These are phyloP conservation scores for Lasioglossum marginatum DNA, from an alignment of 2,888 invertebrate species.

Conservation along the genomic window DNA sequence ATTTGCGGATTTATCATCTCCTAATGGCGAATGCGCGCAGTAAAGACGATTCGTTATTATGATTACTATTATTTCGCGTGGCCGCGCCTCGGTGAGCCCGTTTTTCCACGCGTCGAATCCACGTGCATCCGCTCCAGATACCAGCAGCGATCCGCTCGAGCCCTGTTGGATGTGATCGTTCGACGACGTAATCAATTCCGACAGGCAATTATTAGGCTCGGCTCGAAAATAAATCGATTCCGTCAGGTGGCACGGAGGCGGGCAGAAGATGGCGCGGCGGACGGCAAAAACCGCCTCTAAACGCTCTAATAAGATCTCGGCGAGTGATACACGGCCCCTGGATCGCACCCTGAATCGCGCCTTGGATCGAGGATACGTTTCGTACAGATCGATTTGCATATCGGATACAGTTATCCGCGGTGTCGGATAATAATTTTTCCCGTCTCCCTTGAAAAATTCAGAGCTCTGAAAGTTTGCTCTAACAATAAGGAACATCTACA, in stretches of 20 bases:
- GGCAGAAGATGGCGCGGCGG: background rate
- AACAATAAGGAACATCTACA: no score
- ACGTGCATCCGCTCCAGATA: constrained; percentile 13
- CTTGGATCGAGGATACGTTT: constrained; percentile 51
- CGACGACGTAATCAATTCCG: constrained; percentile 35
- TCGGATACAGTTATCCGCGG: constrained; percentile 18
- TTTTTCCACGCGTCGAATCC: background rate
- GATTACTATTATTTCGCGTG: background rate
- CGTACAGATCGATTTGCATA: constrained; percentile 63
- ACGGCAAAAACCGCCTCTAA: constrained; percentile 21
- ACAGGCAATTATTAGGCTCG: constrained; percentile 47
- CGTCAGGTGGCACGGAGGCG: constrained; percentile 3
- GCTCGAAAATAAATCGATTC: constrained; percentile 37
- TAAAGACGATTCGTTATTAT: background rate
- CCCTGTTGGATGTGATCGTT: background rate
- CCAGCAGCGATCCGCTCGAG: background rate
- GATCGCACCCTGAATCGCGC: background rate
- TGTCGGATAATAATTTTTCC: background rate
- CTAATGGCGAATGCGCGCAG: background rate
- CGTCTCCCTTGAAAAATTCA: no score
- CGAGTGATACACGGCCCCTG: constrained; percentile 41
- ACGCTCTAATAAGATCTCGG: constrained; percentile 43
- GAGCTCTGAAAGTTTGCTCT: no score
- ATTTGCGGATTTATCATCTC: background rate
- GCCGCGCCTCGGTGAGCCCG: background rate